Evolutionary conservation across 2,888 invertebrate genomes (phyloP).

Genomic region (Fissipunctia ypsillon): DNA sequence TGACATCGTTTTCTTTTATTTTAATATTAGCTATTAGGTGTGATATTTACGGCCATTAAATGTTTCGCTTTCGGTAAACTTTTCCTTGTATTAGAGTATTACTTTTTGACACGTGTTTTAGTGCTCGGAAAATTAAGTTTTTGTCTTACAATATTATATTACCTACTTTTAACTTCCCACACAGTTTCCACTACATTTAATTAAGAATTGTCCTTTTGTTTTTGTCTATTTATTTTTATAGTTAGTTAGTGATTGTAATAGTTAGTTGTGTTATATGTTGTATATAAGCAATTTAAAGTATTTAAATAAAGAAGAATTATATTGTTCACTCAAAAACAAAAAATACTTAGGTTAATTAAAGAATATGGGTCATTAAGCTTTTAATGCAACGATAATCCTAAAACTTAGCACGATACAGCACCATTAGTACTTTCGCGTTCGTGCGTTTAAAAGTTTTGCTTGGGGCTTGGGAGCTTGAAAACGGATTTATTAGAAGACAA

Average conservation of each 20-base stretch:
- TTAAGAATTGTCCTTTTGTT: too few species aligned
- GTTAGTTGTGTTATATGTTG: too few species aligned
- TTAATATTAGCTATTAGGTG: slow-evolving; percentile 37
- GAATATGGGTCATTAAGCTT: slow-evolving; percentile 25
- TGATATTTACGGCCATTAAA: slow-evolving; percentile 10
- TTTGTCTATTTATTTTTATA: too few species aligned
- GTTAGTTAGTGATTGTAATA: too few species aligned
- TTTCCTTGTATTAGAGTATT: not conserved
- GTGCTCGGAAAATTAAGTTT: not conserved
- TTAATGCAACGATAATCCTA: slow-evolving; percentile 26
- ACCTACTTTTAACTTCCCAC: not conserved
- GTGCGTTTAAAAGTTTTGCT: slow-evolving; percentile 36
- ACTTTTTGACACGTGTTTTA: not conserved
- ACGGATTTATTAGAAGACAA: slow-evolving; percentile 31
- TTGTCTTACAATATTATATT: not conserved
- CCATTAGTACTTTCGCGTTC: slow-evolving; percentile 43
- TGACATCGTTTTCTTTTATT: slow-evolving; percentile 46
- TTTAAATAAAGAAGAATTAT: too few species aligned
- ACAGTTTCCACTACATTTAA: slow-evolving; percentile 9
- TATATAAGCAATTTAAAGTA: too few species aligned
- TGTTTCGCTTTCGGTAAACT: not conserved
- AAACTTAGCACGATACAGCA: slow-evolving; percentile 37
- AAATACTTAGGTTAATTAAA: slow-evolving; percentile 33
- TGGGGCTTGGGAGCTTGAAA: slow-evolving; percentile 37
- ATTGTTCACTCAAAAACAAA: too few species aligned